phyloP scores from a whole-genome alignment of 1,140 invertebrate genomes.

The Eubasilissa regina region DNA sequence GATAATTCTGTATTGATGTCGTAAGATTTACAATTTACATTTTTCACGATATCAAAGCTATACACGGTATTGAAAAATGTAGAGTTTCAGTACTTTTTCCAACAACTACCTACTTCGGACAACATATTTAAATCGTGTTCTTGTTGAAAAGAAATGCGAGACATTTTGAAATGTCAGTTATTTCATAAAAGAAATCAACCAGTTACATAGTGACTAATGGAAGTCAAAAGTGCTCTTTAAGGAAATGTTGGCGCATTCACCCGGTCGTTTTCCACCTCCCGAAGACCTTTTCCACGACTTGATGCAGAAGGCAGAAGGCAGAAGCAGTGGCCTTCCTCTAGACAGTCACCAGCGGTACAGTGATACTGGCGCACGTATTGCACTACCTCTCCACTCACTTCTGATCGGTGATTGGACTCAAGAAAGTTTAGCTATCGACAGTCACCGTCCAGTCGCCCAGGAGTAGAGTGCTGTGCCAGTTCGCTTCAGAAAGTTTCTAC shows the following conservation, averaged over 20 bases:
- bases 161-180: background rate
- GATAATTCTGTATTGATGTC: too few species aligned
- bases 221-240: constrained; percentile 9
- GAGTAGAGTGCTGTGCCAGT: background rate
- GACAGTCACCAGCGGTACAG: background rate
- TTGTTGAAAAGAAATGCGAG: constrained; percentile 5
- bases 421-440: constrained; percentile 7
- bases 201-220: background rate
- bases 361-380: background rate
- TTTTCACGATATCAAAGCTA: background rate
- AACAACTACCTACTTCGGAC: background rate
- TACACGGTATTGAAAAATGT: background rate
- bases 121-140: background rate
- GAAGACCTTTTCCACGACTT: background rate
- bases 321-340: constrained; percentile 24
- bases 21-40: too few species aligned
- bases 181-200: constrained; percentile 16
- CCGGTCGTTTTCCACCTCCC: constrained; percentile 18
- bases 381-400: background rate
- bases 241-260: constrained; percentile 22
- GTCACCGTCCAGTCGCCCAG: background rate
- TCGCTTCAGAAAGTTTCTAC: background rate
- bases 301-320: background rate
- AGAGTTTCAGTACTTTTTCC: background rate
- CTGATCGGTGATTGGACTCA: background rate